These are phyloP conservation scores for Aphidius colemani DNA, from an alignment of 2,888 invertebrate genomes.

Conservation along the genomic window DNA sequence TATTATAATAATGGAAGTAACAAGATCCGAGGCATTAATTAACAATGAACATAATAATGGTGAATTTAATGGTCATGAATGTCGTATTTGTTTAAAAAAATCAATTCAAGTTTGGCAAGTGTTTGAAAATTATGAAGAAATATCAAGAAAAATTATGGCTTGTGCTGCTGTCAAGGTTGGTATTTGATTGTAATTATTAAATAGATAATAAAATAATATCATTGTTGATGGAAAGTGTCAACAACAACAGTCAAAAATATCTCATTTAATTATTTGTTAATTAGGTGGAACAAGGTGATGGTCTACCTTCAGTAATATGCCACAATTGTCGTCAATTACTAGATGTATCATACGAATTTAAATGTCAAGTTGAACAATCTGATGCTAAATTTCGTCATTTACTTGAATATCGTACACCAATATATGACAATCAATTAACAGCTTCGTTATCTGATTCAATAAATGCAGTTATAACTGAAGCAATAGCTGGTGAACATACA, in stretches of 20 bases:
- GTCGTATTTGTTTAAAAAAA: slow-evolving; percentile 46
- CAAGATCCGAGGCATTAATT: no score
- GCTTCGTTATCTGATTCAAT: slow-evolving; percentile 30
- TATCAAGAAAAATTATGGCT: slow-evolving; percentile 49
- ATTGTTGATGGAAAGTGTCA: not conserved
- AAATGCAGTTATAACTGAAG: slow-evolving; percentile 32
- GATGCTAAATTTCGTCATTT: slow-evolving; percentile 47
- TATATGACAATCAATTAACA: not conserved
- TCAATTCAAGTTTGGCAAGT: slow-evolving; percentile 43
- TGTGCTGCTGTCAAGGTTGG: slow-evolving; percentile 54
- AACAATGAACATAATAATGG: slow-evolving; percentile 14
- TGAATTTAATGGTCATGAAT: slow-evolving; percentile 38
- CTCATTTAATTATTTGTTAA: slow-evolving; percentile 19
- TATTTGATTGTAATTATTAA: no score
- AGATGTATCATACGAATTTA: slow-evolving; percentile 48
- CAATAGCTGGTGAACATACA: slow-evolving; percentile 33
- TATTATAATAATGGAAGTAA: no score
- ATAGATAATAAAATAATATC: no score
- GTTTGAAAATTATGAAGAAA: slow-evolving; percentile 42
- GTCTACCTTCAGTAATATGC: slow-evolving; percentile 48
- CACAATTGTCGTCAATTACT: slow-evolving; percentile 45
- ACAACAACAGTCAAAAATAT: not conserved
- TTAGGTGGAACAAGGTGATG: slow-evolving; percentile 51
- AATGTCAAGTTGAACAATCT: slow-evolving; percentile 48
- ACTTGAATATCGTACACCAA: slow-evolving; percentile 9